Conservation (phyloP, 2,797 vertebrate species). For the Argentina silus region DNA sequence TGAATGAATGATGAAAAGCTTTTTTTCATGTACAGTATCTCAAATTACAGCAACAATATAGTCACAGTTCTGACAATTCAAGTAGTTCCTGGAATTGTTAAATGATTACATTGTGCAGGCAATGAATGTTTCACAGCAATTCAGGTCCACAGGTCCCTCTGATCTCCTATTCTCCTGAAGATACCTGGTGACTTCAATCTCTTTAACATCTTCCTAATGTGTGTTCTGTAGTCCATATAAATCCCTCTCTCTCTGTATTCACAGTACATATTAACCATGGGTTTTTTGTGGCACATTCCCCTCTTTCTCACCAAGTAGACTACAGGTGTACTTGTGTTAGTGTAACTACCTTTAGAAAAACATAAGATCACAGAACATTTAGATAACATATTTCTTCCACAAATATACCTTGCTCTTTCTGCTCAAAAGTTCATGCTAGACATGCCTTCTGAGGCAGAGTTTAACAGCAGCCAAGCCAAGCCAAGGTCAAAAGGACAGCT, state of each 20-base stretch:
- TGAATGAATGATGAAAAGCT: background rate
- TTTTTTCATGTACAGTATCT: background rate
- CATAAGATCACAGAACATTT: too few species aligned
- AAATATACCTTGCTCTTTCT: background rate
- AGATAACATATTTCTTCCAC: background rate
- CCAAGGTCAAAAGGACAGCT: slow-evolving; percentile 6
- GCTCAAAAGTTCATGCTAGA: background rate
- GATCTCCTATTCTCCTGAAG: too few species aligned
- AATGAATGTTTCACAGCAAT: too few species aligned
- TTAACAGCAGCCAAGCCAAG: background rate
- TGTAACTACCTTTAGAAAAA: background rate
- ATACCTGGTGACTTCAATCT: too few species aligned
- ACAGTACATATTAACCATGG: too few species aligned
- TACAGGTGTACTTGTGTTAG: too few species aligned
- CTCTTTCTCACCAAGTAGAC: too few species aligned
- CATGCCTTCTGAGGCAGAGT: background rate
- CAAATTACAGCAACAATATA: background rate
- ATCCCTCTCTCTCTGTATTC: too few species aligned
- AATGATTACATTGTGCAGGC: background rate
- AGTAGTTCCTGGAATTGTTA: background rate
- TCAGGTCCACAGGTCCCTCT: too few species aligned
- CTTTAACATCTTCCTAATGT: too few species aligned
- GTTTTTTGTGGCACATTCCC: too few species aligned
- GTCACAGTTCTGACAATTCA: background rate
- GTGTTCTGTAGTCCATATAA: too few species aligned